Conservation (phyloP, 2,797 vertebrate species). For the Rhinogobio ventralis region DNA sequence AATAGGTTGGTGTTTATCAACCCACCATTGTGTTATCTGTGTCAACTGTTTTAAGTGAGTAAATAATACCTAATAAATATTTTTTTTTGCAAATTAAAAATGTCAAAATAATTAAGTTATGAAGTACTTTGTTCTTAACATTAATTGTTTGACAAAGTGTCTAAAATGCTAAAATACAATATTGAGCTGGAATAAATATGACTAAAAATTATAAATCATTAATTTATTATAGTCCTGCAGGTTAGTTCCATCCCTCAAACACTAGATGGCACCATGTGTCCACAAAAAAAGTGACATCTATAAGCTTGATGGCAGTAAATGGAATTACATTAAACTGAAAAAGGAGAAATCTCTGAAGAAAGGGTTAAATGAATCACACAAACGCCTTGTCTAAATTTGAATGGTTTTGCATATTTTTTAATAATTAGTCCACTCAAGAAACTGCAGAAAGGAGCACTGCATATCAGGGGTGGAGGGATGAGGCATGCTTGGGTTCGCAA, state of each 20-base stretch:
- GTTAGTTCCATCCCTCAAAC: background rate
- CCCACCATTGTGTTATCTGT: background rate
- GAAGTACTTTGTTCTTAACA: background rate
- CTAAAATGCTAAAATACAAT: background rate
- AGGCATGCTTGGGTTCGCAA: background rate
- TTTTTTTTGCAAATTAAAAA: background rate
- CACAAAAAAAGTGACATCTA: background rate
- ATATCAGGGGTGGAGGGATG: conserved; percentile 4
- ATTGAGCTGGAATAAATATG: background rate
- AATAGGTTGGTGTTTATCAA: background rate
- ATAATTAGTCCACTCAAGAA: conserved; percentile 25
- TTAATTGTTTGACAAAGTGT: background rate
- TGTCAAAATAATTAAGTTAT: background rate
- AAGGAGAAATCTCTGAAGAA: background rate
- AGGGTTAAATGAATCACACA: conserved; percentile 4
- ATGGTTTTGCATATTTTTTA: background rate
- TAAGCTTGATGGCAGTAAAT: background rate
- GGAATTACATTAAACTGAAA: background rate
- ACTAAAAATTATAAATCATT: background rate
- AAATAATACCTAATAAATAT: too few species aligned
- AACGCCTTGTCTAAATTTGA: background rate
- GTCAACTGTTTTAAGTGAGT: background rate
- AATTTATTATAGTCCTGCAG: background rate
- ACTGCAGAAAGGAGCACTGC: background rate
- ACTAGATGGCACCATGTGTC: conserved; percentile 47